Base-by-base conservation (phyloP, 2,888 invertebrate genomes). In the Dolichomitus sp. region DNA sequence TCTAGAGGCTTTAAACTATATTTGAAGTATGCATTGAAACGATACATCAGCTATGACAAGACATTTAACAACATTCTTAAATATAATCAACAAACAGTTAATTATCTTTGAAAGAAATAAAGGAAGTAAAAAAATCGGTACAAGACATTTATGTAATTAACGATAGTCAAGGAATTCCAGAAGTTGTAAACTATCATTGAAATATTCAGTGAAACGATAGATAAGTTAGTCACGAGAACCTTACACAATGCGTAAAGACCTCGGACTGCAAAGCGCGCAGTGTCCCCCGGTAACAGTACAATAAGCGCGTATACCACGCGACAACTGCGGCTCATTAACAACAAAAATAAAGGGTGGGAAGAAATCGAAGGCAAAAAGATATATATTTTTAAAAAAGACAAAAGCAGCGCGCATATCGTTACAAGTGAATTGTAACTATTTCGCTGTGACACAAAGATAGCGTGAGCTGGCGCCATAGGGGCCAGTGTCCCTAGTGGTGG, bases 361-460 rank as follows among this genome's bases (percentile, higher is more conserved):
- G 52, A 63, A 73, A 54, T 52, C 69, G 17, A 33, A 65, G n/a
- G 37, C 50, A 68, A 61, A 74, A 68, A 63, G 42, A 50, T 12
- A 52, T 17, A 52, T 23, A 23, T 23, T 23, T 23, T 23, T 1
- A 54, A 11, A 42, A 33, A 54, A 65, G 52, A 76, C 59, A 81
- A 69, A 52, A 61, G 5, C 61, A 4, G 59, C 54, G 76, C 48
- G 68, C 75, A 83, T 80, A 84, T 81, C 79, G 79, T 84, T 85
- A 83, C 77, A 69, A 83, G 76, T 81, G 83, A 84, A 83, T 85
- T 84, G 85, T 86, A 85, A 85, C 84, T 85, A 84, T 85, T 85
- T 82, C 54, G 70, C 65, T 77, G 80, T 78, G 75, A 81, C 70
- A 69, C 65, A 66, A 75, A 74, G 80, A 82, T 74, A 77, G 65